phyloP scores from a whole-genome alignment of 2,888 invertebrate genomes.

The Oxycera nigricornis region DNA sequence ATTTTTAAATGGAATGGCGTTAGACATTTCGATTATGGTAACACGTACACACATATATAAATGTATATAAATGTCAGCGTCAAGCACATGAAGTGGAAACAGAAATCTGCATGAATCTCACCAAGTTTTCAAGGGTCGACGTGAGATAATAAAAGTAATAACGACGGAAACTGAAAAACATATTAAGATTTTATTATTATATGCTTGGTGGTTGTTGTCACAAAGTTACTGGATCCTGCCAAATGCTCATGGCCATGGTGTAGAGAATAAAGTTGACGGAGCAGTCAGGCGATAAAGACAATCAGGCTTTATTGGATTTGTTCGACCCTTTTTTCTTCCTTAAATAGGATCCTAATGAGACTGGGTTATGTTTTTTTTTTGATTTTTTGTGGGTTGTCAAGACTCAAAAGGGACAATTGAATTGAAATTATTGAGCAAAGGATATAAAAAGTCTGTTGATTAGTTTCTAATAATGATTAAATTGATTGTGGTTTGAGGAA shows the following conservation, averaged over 20 bases:
- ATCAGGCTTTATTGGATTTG: background rate
- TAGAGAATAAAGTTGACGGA: too few relatives aligned
- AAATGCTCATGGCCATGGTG: too few relatives aligned
- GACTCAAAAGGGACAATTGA: too few relatives aligned
- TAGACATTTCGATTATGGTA: conserved; percentile 8
- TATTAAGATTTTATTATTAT: conserved; percentile 28
- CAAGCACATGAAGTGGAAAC: conserved; percentile 11
- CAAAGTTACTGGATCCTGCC: too few relatives aligned
- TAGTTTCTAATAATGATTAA: too few relatives aligned
- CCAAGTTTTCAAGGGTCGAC: conserved; percentile 6
- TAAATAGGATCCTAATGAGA: too few relatives aligned
- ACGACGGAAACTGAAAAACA: background rate
- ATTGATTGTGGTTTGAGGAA: too few relatives aligned
- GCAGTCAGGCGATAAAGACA: background rate
- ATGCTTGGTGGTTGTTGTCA: too few relatives aligned
- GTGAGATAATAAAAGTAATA: conserved; percentile 18
- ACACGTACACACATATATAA: background rate
- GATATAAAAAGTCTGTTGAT: too few relatives aligned
- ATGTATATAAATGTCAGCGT: background rate
- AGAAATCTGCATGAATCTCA: conserved; percentile 22
- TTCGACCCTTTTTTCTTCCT: background rate
- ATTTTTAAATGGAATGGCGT: too few relatives aligned
- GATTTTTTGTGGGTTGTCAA: background rate
- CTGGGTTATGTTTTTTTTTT: too few relatives aligned
- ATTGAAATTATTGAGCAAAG: too few relatives aligned